Base-by-base conservation (phyloP, 2,888 invertebrate species). In the Epirrhoe tristata region DNA sequence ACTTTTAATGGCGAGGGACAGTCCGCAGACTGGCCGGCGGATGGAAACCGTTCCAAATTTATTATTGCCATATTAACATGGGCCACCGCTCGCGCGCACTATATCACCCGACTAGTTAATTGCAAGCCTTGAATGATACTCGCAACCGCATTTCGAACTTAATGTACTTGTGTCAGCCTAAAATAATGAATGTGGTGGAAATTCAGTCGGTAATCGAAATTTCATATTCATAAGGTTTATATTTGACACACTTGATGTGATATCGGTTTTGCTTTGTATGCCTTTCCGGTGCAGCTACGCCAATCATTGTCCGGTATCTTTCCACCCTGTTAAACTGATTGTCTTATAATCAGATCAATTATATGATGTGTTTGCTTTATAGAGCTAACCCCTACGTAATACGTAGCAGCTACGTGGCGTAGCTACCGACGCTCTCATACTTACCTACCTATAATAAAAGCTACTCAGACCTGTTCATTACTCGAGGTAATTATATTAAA, bases 61-160 rank as follows among this genome's bases (percentile, higher is more conserved):
- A 91, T 90, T 90, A 90, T 92, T 89, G 88, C 85, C 85, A 87
- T 90, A 91, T 91, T 89, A 91, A 87, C 89, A 84, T 82, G 82
- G 82, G 71, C 81, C 75, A 78, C 77, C 77, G 79, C 71, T 80
- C 78, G 79, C 81, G 80, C 83, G 86, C 87, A 89, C 84, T 90
- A 86, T 86, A 88, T 89, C 89, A 89, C 85, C 79, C 85, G 83
- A 85, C 87, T 88, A 86, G 88, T 91, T 91, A 90, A 91, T 90
- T 91, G 90, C 87, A 86, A 87, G 84, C 83, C 86, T 87, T 85
- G 86, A 82, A 88, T 90, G 88, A 88, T 87, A 89, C 86, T 91
- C 85, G 81, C 83, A 83, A 87, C 88, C 88, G 84, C 87, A 89
- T 89, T 91, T 89, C 86, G 83, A 88, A 89, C 84, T 89, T 88